Base-by-base conservation (phyloP, 1,140 invertebrate species). In the Pteromalus puparum region DNA sequence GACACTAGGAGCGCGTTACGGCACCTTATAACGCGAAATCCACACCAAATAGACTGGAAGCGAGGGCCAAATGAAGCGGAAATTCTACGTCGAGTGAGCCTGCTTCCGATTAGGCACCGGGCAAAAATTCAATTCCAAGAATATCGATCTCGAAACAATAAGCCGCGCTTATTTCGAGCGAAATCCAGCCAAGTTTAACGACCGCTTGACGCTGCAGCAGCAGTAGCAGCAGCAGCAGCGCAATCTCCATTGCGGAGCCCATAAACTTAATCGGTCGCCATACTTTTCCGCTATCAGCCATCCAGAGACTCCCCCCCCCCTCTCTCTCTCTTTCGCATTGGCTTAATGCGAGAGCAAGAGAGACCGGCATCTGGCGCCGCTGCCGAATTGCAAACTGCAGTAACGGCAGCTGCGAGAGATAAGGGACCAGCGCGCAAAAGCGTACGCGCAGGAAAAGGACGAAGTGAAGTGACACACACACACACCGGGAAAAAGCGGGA, bases 61-160 rank as follows among this genome's bases (percentile, higher is more conserved):
- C 3, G 65, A 24, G 26, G 0, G 34, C 61, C 10, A 38, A 68
- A 79, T 26, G 53, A 28, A 79, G 21, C 26, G 83, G 68, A 34
- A 81, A 86, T 83, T 73, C 79, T 73, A 21, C 65, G 84, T 85
- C 81, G 85, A 86, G 85, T 85, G 86, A 86, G 84, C 84, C 85
- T 80, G 83, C 74, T 86, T 61, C 53, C 86, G 80, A 87, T 85
- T 86, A 86, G 83, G 86, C 82, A 48, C 46, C 12, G 12, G 1
- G 76, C 84, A 83, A 86, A 86, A 85, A 86, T 87, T 88, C 85
- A 86, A 87, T 86, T 42, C 12, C 34, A 74, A 74, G 34, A 84
- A 83, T 61, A 61, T 61, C 53, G 53, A 61, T 61, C 53, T 21
- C 53, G 7, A 1, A 61, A 61, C 53, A 61, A 61, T 61, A 61